Evolutionary conservation across 2,797 vertebrate species (phyloP).

Genomic region (Setipinna tenuifilis): DNA sequence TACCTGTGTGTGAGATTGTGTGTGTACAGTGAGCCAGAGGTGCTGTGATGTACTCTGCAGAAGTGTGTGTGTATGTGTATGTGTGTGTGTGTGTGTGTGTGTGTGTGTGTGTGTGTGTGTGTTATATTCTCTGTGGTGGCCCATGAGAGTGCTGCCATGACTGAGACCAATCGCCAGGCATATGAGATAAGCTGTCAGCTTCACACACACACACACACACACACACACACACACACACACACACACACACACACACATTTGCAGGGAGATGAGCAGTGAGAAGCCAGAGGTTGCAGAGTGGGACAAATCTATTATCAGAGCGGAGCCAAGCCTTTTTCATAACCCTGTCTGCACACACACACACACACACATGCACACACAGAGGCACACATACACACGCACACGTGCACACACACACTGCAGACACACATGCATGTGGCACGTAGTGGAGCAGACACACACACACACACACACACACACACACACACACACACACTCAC

Average conservation of each 20-base stretch:
- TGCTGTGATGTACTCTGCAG: too few relatives aligned
- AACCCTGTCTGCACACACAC: not conserved
- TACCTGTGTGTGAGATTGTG: not conserved
- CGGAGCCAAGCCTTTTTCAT: not conserved
- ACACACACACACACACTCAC: not conserved
- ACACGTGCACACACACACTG: not conserved
- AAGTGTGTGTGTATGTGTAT: not conserved
- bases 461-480: not conserved
- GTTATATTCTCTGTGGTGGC: not conserved
- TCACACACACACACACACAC: conserved; percentile 33
- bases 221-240: conserved; percentile 44
- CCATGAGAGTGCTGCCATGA: not conserved
- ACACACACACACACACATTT: not conserved
- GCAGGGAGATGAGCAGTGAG: not conserved
- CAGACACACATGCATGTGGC: not conserved
- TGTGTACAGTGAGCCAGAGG: too few relatives aligned
- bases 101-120: not conserved
- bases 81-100: not conserved
- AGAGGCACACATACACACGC: not conserved
- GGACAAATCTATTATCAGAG: not conserved
- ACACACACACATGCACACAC: not conserved
- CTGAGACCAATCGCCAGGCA: not conserved
- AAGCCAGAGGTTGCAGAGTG: not conserved
- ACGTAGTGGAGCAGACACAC: not conserved
- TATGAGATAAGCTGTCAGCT: not conserved